Percentiles rank a stretch among this genome's conserved stretches.
These are phyloP conservation scores for Lithophane semibrunnea DNA, from an alignment of 2,888 invertebrate genomes.

Conservation along the genomic window DNA sequence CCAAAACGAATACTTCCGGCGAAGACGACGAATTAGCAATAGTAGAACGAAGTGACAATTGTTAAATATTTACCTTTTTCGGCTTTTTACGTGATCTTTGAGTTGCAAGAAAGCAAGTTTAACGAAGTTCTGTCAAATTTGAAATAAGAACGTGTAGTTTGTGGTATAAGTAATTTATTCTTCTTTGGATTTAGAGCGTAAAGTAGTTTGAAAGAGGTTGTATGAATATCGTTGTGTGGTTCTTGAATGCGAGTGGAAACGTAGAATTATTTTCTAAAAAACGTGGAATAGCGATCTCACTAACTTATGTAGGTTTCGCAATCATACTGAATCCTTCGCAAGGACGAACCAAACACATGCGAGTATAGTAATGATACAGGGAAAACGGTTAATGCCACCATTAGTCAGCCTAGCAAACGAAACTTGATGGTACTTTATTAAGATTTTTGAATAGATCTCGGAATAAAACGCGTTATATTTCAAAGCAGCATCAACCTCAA, in stretches of 20 bases:
- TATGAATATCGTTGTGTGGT: conserved; percentile 27
- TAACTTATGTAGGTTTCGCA: conserved; percentile 14
- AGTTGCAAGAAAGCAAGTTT: conserved; percentile 9
- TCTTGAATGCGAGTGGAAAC: conserved; percentile 4
- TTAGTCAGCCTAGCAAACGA: not conserved
- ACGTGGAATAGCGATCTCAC: conserved; percentile 46
- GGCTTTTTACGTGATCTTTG: conserved; percentile 14
- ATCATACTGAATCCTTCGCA: not conserved
- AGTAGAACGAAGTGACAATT: conserved; percentile 79
- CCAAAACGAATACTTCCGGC: conserved; percentile 85
- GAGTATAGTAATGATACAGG: conserved; percentile 26
- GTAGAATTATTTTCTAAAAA: conserved; percentile 24
- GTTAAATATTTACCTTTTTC: conserved; percentile 58
- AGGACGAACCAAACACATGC: no score
- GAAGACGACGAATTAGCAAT: conserved; percentile 88
- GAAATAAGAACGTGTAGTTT: conserved; percentile 42
- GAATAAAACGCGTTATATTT: not conserved
- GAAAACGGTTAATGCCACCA: not conserved
- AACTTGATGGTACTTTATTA: not conserved
- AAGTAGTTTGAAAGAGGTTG: conserved; percentile 47
- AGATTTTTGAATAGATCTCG: conserved; percentile 7
- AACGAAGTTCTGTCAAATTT: conserved; percentile 51
- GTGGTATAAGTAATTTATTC: conserved; percentile 53
- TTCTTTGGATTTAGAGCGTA: conserved; percentile 43
- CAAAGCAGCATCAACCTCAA: not conserved